These are phyloP conservation scores for Phyllotis vaccarum DNA, from an alignment of 2,797 vertebrate genomes.

Conservation along the genomic window DNA sequence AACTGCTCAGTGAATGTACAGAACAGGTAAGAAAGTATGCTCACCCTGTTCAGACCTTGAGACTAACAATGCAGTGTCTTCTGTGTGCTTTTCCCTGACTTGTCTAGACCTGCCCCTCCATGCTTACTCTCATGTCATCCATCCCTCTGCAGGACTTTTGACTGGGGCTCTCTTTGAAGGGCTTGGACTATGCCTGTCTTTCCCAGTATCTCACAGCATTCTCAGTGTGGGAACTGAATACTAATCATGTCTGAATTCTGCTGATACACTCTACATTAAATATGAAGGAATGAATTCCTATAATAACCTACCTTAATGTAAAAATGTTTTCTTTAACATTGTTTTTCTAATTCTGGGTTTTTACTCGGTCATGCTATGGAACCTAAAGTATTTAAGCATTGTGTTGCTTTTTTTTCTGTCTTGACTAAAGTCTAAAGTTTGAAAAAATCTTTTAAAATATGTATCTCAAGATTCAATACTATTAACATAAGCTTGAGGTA, in stretches of 20 bases:
- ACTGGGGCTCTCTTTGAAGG: background rate
- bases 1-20: background rate
- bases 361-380: background rate
- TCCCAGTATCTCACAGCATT: background rate
- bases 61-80: background rate
- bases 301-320: constrained; percentile 4
- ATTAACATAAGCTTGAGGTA: background rate
- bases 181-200: background rate
- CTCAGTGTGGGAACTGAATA: background rate
- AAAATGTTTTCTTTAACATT: background rate
- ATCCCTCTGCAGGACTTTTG: background rate
- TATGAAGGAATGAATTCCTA: constrained; percentile 1
- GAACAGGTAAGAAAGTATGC: background rate
- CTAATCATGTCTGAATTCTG: background rate
- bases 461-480: background rate
- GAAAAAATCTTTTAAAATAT: background rate
- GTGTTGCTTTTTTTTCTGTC: background rate
- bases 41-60: background rate
- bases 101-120: background rate
- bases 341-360: background rate
- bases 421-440: background rate
- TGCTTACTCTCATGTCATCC: background rate
- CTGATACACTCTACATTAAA: constrained; percentile 14
- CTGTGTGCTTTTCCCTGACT: background rate
- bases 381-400: background rate